These are phyloP conservation scores for Plotosus lineatus DNA, from an alignment of 2,113 vertebrate species.

Conservation along the genomic window DNA sequence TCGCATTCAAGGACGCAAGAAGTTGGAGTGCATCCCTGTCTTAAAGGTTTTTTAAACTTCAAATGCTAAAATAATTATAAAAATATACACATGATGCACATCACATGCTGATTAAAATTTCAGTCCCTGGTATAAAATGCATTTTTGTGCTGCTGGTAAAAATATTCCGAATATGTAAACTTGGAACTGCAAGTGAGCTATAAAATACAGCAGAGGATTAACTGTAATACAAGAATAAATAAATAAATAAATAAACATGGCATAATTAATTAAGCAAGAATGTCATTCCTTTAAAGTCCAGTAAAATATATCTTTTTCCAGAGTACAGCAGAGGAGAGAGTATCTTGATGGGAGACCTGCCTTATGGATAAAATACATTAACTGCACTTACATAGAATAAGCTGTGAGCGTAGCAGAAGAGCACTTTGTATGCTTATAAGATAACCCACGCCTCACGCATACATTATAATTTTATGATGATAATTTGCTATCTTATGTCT, in stretches of 20 bases:
- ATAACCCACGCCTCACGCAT: not conserved
- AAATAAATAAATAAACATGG: not conserved
- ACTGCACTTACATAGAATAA: not conserved
- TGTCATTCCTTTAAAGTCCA: not conserved
- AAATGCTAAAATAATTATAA: not conserved
- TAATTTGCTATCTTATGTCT: not conserved
- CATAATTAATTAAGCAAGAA: not conserved
- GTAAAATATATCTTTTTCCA: not conserved
- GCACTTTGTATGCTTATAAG: not conserved
- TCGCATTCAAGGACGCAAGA: not conserved
- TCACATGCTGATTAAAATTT: not conserved
- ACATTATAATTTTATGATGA: not conserved
- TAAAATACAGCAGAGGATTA: too few species aligned
- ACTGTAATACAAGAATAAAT: not conserved
- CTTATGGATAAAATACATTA: not conserved
- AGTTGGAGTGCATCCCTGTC: not conserved
- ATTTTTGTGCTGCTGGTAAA: not conserved
- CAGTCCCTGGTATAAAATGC: not conserved
- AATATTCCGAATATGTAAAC: not conserved
- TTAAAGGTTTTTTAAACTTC: not conserved
- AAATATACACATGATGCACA: not conserved
- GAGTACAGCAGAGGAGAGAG: not conserved
- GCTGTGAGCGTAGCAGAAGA: not conserved
- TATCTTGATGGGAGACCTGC: not conserved
- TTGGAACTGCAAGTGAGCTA: too few species aligned